Evolutionary conservation across 2,113 vertebrate genomes (phyloP), one percentile per base, ranked within the genome.

Genomic region (Lagopus muta): DNA sequence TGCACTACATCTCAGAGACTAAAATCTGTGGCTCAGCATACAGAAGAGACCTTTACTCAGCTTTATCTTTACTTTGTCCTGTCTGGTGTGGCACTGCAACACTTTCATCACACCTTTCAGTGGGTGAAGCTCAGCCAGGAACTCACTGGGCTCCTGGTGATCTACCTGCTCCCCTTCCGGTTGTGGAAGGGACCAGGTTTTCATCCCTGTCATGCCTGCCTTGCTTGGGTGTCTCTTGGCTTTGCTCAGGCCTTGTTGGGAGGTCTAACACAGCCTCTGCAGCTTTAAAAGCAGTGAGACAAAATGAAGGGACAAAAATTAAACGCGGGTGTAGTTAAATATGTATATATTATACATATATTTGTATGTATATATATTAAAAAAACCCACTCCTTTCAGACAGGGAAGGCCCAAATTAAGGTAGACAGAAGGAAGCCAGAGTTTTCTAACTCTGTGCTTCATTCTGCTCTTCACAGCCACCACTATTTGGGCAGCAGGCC

Each of bases 51-150:
- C 34, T 76, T 42, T 32, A 32, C 52, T 45, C 36, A 45, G 54
- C 55, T 30, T 50, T 43, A 4, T 42, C 20, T 0, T 0, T 32
- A 6, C 16, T 55, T 1, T 1, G 13, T 62, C 27, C 45, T 57
- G 30, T 43, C 65, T 11, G 47, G 64, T 58, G 19, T 13, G 28
- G 11, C n/a, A 12, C 12, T 47, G 38, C 34, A 48, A 65, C 34
- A 34, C 10, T 43, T 82, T 30, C 32, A 22, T 48, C 58, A 5
- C 32, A 27, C 32, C 52, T 72, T 61, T 61, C 50, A 76, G 74
- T 30, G 28, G 60, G 30, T 30, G 16, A 55, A 76, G 43, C 19
- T 38, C 13, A n/a, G 1, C 25, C 13, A 55, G 67, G 32, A 74
- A 6, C 50, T 74, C 2, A 0, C 30, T 83, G 79, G 73, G 55